Percentiles rank a stretch among this genome's conserved stretches.
Evolutionary conservation across 2,113 vertebrate species (phyloP).

Genomic region (Meleagris gallopavo): DNA sequence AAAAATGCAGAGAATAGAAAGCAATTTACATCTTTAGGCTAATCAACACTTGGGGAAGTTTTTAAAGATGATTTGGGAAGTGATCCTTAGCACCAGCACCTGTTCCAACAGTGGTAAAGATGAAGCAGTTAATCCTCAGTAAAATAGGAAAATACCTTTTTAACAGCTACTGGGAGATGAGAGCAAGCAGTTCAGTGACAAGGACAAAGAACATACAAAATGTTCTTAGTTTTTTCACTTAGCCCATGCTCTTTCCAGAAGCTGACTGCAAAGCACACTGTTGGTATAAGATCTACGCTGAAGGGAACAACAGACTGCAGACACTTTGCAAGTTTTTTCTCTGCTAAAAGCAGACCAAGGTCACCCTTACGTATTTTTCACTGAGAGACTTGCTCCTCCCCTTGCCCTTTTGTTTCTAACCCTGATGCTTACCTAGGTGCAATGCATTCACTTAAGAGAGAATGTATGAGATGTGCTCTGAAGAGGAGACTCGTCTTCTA

Average conservation of each 20-base stretch:
- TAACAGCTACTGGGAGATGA: neutral
- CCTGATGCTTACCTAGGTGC: neutral
- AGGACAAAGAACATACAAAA: slow-evolving; percentile 5
- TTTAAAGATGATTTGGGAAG: slow-evolving; percentile 29
- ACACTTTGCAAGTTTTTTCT: neutral
- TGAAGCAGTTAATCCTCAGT: neutral
- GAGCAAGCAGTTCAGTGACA: neutral
- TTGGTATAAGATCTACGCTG: neutral
- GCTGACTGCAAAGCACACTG: neutral
- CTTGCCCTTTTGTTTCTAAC: neutral
- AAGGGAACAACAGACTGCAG: neutral
- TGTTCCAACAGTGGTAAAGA: neutral
- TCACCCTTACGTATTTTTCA: neutral
- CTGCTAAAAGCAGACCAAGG: neutral
- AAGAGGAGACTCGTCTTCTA: neutral
- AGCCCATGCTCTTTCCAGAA: neutral
- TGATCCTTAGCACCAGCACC: neutral
- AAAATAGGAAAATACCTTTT: slow-evolving; percentile 12
- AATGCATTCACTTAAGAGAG: neutral
- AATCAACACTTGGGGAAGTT: neutral
- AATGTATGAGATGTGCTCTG: neutral
- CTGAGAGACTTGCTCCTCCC: neutral
- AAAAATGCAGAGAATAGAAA: neutral
- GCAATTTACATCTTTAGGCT: neutral
- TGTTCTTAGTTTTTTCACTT: neutral